These are phyloP conservation scores for Sterrhoptilus dennistouni DNA, from an alignment of 2,113 vertebrate genomes.

Conservation along the genomic window DNA sequence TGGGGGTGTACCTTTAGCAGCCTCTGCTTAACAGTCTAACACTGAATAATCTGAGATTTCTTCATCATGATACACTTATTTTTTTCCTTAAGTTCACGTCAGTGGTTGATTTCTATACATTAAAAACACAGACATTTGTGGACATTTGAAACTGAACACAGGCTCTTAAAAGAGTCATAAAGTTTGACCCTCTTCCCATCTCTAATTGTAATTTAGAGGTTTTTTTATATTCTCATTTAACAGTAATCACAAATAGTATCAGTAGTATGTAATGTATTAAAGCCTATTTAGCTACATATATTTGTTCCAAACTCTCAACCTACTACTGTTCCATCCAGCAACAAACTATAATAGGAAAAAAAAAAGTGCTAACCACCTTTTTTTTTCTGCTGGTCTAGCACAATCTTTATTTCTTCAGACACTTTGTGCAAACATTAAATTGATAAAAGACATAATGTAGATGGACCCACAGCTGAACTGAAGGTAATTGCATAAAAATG, in stretches of 20 bases:
- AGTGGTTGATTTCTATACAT: not conserved
- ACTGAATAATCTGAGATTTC: not conserved
- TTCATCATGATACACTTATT: not conserved
- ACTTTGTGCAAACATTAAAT: constrained; percentile 73
- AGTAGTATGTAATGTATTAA: constrained; percentile 27
- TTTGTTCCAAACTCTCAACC: constrained; percentile 36
- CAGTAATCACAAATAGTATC: constrained; percentile 45
- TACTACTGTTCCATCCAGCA: constrained; percentile 45
- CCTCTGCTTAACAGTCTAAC: constrained; percentile 2
- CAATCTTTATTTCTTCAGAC: constrained; percentile 76
- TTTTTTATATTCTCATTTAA: constrained; percentile 48
- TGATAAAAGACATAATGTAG: constrained; percentile 67
- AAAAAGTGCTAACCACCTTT: constrained; percentile 24
- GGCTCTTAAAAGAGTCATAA: not conserved
- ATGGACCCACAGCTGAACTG: constrained; percentile 58
- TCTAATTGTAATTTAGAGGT: constrained; percentile 14
- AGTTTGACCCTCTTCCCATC: not conserved
- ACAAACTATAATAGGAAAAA: not conserved
- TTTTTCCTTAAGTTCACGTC: not conserved
- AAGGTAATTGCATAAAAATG: constrained; percentile 75
- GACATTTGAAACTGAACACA: not conserved
- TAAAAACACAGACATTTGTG: not conserved
- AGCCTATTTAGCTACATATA: constrained; percentile 45
- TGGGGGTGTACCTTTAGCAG: not conserved
- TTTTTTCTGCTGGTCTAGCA: constrained; percentile 51